These are phyloP conservation scores for Drosophila kepulauana DNA, from an alignment of 1,140 invertebrate species.

Conservation along the genomic window DNA sequence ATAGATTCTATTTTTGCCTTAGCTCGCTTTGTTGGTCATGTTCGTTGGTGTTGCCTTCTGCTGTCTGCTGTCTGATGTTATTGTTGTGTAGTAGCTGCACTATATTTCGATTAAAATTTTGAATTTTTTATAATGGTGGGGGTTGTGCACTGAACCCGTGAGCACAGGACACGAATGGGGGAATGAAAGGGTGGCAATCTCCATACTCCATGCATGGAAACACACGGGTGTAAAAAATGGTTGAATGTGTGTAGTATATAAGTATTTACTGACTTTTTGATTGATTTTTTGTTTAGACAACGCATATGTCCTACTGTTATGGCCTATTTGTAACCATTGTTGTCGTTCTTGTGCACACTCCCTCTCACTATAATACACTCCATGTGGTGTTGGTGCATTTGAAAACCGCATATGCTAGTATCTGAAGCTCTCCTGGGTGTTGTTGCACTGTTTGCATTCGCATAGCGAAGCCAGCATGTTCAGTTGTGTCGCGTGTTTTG, in stretches of 20 bases:
- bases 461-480: slow-evolving; percentile 38
- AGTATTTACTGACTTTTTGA: slow-evolving; percentile 63
- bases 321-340: slow-evolving; percentile 27
- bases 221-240: not conserved
- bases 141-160: slow-evolving; percentile 45
- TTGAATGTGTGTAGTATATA: slow-evolving; percentile 18
- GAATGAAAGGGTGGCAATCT: not conserved
- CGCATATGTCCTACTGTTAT: slow-evolving; percentile 67
- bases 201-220: not conserved
- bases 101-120: slow-evolving; percentile 82
- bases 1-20: slow-evolving; percentile 64
- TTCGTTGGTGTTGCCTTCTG: slow-evolving; percentile 5
- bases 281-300: slow-evolving; percentile 80
- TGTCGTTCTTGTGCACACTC: slow-evolving; percentile 16
- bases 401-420: slow-evolving; percentile 66
- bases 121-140: slow-evolving; percentile 75
- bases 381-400: slow-evolving; percentile 10
- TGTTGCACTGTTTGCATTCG: slow-evolving; percentile 73
- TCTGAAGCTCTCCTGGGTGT: slow-evolving; percentile 59
- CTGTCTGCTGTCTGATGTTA: slow-evolving; percentile 23
- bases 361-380: not conserved
- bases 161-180: not conserved
- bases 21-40: slow-evolving; percentile 1
- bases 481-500: slow-evolving; percentile 50
- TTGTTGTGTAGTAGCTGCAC: slow-evolving; percentile 42